Conservation (phyloP, 2,797 vertebrate genomes). For the Prionace glauca region DNA sequence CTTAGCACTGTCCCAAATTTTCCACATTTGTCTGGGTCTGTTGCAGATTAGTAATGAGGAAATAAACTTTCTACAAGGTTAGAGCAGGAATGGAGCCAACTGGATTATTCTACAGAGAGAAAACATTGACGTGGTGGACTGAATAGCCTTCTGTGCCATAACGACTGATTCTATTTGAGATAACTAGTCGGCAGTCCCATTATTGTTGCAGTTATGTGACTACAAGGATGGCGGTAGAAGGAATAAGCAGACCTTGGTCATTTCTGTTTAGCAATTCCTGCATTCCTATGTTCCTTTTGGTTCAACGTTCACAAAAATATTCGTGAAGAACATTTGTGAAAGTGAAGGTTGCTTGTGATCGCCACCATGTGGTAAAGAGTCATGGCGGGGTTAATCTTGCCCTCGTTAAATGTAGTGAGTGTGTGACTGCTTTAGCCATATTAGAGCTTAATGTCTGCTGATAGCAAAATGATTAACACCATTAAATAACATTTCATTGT, state of each 20-base stretch:
- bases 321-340: background rate
- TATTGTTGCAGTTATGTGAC: background rate
- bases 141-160: background rate
- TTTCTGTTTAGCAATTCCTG: background rate
- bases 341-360: background rate
- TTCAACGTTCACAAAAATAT: background rate
- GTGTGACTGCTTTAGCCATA: background rate
- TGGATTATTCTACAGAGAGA: background rate
- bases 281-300: background rate
- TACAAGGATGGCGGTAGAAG: background rate
- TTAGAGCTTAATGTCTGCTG: background rate
- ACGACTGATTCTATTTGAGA: background rate
- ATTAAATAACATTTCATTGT: background rate
- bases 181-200: background rate
- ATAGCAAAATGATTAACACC: background rate
- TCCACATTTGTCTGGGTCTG: background rate
- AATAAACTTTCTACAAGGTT: background rate
- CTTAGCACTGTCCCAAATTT: no score
- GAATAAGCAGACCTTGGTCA: background rate
- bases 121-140: background rate
- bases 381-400: background rate
- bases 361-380: background rate
- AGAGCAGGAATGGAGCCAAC: background rate
- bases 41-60: background rate
- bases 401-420: background rate